A percentile compares a stretch with the other conserved stretches of the same genome.
Evolutionary conservation across 2,797 vertebrate genomes (phyloP).

Genomic region (Betta splendens): DNA sequence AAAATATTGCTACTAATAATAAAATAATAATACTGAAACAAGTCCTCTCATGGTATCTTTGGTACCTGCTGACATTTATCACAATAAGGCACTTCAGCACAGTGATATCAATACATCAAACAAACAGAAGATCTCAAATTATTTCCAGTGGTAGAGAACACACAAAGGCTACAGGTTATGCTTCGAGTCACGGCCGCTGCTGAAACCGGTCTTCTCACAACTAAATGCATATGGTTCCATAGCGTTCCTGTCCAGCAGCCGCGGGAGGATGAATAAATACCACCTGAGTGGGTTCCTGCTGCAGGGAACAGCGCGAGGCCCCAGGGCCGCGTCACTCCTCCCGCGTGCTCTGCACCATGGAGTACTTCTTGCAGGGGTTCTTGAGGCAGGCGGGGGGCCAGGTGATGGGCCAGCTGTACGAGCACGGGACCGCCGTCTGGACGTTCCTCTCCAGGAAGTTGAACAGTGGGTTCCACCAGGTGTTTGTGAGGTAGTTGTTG

Average conservation of each 20-base stretch:
- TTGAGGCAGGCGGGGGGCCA: conserved; percentile 96
- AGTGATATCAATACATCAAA: conserved; percentile 47
- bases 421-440: conserved; percentile 91
- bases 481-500: conserved; percentile 94
- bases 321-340: conserved; percentile 71
- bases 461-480: conserved; percentile 98
- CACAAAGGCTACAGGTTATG: conserved; percentile 31
- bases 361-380: conserved; percentile 95
- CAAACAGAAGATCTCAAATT: conserved; percentile 59
- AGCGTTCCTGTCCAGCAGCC: conserved; percentile 33
- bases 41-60: conserved; percentile 50
- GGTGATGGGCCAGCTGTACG: conserved; percentile 92
- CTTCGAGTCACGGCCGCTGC: conserved; percentile 26
- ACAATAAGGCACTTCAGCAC: conserved; percentile 75
- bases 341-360: conserved; percentile 89
- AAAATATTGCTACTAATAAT: conserved; percentile 14
- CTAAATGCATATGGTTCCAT: conserved; percentile 35
- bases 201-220: conserved; percentile 24
- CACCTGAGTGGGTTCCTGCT: conserved; percentile 14
- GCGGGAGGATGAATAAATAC: conserved; percentile 27
- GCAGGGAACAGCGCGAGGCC: conserved; percentile 24
- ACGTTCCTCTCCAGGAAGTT: conserved; percentile 96
- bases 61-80: conserved; percentile 50
- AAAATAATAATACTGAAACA: conserved; percentile 16
- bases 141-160: conserved; percentile 57